A percentile compares a stretch with the other conserved stretches of the same genome.
These are phyloP conservation scores for Polydrusus tereticollis DNA, from an alignment of 2,888 invertebrate species.

Conservation along the genomic window DNA sequence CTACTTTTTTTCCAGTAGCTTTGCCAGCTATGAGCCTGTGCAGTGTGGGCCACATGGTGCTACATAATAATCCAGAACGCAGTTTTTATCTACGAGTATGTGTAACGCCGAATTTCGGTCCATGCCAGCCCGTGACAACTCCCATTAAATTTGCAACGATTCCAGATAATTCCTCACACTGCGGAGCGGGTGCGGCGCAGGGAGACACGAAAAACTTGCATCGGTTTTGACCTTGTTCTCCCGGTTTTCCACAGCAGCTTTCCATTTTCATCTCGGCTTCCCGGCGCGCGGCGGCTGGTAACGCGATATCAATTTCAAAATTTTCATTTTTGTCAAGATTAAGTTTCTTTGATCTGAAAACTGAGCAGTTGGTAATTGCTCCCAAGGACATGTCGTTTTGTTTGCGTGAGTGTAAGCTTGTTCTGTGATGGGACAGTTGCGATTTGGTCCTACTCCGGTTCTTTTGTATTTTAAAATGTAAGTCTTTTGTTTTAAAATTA, in stretches of 20 bases:
- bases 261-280: conserved; percentile 44
- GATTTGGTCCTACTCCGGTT: not conserved
- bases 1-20: no score
- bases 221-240: conserved; percentile 48
- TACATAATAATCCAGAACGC: no score
- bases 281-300: conserved; percentile 35
- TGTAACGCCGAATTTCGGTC: not conserved
- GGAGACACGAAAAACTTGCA: conserved; percentile 40
- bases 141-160: conserved; percentile 9
- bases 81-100: no score
- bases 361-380: not conserved
- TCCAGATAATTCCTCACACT: conserved; percentile 11
- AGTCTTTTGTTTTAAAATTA: not conserved
- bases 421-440: not conserved
- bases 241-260: conserved; percentile 24
- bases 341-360: not conserved
- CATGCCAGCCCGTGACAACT: not conserved
- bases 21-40: no score
- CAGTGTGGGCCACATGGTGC: no score
- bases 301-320: conserved; percentile 22
- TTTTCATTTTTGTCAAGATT: conserved; percentile 13
- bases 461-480: not conserved
- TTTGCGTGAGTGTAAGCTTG: not conserved
- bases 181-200: conserved; percentile 6
- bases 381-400: not conserved